Evolutionary conservation across 1,140 invertebrate genomes (phyloP), one percentile per base, ranked within the genome.

Genomic region (Agrilus planipennis): DNA sequence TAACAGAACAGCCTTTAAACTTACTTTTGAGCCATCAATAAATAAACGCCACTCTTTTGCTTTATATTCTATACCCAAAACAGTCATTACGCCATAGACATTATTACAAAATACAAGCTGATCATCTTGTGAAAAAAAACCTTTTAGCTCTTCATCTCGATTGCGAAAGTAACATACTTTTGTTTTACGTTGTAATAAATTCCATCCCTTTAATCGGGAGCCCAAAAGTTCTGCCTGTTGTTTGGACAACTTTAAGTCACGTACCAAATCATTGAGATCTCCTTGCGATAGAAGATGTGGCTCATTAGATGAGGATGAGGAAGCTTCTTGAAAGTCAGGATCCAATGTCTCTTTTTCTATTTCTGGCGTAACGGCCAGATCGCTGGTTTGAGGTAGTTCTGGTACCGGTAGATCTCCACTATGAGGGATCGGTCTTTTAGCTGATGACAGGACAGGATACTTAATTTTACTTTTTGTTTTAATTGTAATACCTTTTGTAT

Each of bases 101-200:
- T 30, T 15, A 30, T 30, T n/a, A 15, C 4, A 30, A 15, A 30
- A 30, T 12, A 11, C 11, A 4, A 12, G 15, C 28, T 6, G 6
- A 4, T 30, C 28, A 12, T 30, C 28, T 4, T 30, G 11, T 12
- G 11, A 12, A 15, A 30, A 30, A 15, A 30, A 30, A 16, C 2
- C 19, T 37, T 7, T n/a, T 22, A 37, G 12, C 19, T 9, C 34
- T 9, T 23, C 19, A 23, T 40, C 32, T 40, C 12, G 30, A 18
- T 40, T 40, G 30, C 39, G 30, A 19, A 25, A 25, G 23, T 23
- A 9, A 34, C 30, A 34, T 30, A 41, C 31, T 22, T 41, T 9
- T 41, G 20, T 41, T 34, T 17, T 4, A 41, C 19, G 5, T 17
- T 41, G 19, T 21, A 41, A 21, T 16, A 21, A 17, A 6, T 34